Conservation (phyloP, 2,888 invertebrate species). For the Seira sanloemensis region DNA sequence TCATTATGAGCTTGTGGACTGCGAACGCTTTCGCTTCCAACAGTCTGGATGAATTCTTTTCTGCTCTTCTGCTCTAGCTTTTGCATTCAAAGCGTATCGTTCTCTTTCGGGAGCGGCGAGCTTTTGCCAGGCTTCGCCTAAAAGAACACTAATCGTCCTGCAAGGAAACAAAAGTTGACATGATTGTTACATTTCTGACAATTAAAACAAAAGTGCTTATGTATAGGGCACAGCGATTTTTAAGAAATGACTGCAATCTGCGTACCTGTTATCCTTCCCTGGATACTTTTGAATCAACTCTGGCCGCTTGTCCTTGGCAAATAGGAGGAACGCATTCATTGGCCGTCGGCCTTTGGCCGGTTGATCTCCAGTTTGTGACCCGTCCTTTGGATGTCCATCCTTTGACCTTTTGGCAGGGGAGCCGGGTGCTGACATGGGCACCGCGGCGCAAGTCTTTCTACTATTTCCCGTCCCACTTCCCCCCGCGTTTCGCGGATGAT, state of each 20-base stretch:
- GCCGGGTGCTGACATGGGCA: constrained; percentile 54
- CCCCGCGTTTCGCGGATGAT: constrained; percentile 26
- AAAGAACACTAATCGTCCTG: constrained; percentile 78
- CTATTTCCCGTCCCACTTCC: constrained; percentile 48
- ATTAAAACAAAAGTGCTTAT: background rate
- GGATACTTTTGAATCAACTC: constrained; percentile 77
- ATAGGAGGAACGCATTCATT: constrained; percentile 79
- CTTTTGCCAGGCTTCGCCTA: constrained; percentile 77
- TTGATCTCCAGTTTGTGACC: constrained; percentile 51
- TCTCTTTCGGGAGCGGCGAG: constrained; percentile 76
- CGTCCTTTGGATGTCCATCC: constrained; percentile 43
- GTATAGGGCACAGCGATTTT: no score
- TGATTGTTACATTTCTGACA: background rate
- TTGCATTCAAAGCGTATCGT: constrained; percentile 76
- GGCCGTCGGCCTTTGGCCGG: constrained; percentile 74
- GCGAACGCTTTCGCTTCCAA: constrained; percentile 78
- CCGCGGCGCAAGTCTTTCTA: constrained; percentile 60
- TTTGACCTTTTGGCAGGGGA: constrained; percentile 65
- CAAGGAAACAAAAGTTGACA: constrained; percentile 35
- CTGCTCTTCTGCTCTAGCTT: constrained; percentile 77
- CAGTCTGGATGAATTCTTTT: constrained; percentile 78
- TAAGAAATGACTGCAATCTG: no score
- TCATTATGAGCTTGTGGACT: constrained; percentile 74
- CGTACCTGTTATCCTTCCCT: constrained; percentile 78
- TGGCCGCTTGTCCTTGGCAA: constrained; percentile 77